Base-by-base conservation (phyloP, 1,140 invertebrate genomes). In the Carcinoscorpius rotundicauda region DNA sequence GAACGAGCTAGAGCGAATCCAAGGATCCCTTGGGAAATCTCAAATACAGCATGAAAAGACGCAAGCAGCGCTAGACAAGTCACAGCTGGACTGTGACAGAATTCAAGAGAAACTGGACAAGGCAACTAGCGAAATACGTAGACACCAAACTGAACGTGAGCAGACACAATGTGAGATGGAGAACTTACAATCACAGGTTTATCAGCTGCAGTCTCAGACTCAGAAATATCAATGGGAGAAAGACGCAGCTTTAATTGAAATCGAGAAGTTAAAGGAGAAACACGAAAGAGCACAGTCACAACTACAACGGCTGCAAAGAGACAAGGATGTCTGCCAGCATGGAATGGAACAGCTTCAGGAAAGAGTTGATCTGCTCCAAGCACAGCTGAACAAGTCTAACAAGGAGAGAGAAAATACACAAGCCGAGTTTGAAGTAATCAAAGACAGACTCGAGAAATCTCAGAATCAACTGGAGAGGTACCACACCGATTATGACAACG, bases 11-110 rank as follows among this genome's bases (percentile, higher is more conserved):
- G 92, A 95, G 77, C 82, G 91, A 60, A 87, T 88, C 49, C 90
- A 93, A 76, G 87, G 86, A 5, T 90, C 89, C 9, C 81, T 93
- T 11, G 89, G 88, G 71, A 94, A 95, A 77, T 86, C 89, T 60
- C 91, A 94, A 77, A 77, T 91, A 60, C 89, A 91, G 73, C 88
- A 92, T 73, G 91, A 94, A 74, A 94, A 94, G 77, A 77, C 92
- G 52, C 91, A 95, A 75, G 87, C 87, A 66, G 80, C 86, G 8
- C 78, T 93, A 64, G 91, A 94, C 75, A 89, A 93, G 72, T 86
- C 89, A 1, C 91, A 94, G 76, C 88, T 87, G 63, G 91, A 94
- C 71, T 84, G 88, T n/a, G 92, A 95, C 76, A 88, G 92, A 3
- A 60, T 90, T 64, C 88, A 93, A 78, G 91, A 94, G 75, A 85